Evolutionary conservation across 1,140 invertebrate species (phyloP), one percentile per base, ranked within the genome.

Genomic region (Mamestra configurata): DNA sequence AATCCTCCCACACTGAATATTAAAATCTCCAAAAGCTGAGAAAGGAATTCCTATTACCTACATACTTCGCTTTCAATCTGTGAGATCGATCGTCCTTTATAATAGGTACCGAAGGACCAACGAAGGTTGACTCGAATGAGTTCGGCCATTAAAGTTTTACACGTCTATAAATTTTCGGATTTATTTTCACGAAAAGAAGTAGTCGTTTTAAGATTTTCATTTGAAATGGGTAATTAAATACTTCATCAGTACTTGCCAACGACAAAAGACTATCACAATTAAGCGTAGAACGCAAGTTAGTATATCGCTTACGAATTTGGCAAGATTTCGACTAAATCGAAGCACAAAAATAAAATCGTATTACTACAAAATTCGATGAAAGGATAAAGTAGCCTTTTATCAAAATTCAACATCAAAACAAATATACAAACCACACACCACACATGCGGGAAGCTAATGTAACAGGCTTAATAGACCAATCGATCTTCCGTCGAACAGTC

Each of bases 31-130:
- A 49, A 70, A 70, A 49, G 66, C 66, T 27, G 22, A 46, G 66
- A 70, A 46, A 49, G 35, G 66, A 70, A 70, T 70, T 70, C 24
- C 11, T 49, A 70, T 49, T 27, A 70, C 15, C 24, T 61, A 49
- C 13, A 27, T 40, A 66, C 20, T 27, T 70, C 22, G 24, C 66
- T 46, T 70, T 46, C 22, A 70, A 49, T 49, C 40, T 24, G 22
- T 27, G 10, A 66, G 18, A 66, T 70, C 66, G 40, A 70, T 15
- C 20, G 8, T n/a, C 22, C 20, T 2, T 11, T 27, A 24, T 24
- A 49, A 49, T 70, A 46, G 11, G 66, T 70, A 10, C 22, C 15
- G 5, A 70, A 70, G 40, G 66, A 27, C 64, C 20, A 22, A n/a
- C 5, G 4, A n/a, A 49, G 40, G 61, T 66, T 66, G 57, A 68